Evolutionary conservation across 2,888 invertebrate genomes (phyloP), one percentile per base, ranked within the genome.

Genomic region (Myopa tessellatipennis): DNA sequence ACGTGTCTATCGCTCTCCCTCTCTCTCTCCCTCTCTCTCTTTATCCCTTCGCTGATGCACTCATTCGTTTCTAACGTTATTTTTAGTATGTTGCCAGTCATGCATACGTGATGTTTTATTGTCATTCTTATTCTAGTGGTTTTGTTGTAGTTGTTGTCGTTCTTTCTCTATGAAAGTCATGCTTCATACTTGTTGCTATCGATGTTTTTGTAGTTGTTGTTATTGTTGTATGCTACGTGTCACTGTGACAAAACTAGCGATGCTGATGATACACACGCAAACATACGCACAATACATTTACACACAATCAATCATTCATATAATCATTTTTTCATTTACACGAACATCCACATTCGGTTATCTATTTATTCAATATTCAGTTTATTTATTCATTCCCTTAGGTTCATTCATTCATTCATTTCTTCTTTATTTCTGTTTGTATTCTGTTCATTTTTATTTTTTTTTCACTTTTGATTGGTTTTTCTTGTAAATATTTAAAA

Each of bases 111-210:
- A 14, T 65, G 38, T 6, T 34, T 38, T 26, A 10, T 58, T 12
- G 58, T 58, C 18, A 18, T 58, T 6, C n/a, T 58, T 58, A 5
- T 58, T 58, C n/a, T 58, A 6, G 6, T 18, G 16, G 58, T 58
- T 26, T 10, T 12, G 58, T 4, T 61, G 18, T n/a, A 2, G 61
- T 10, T 12, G 58, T 4, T 61, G 18, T n/a, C n/a, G 61, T 4
- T 61, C 1, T 60, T 45, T 10, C 45, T 45, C 1, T 45, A 45
- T 45, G 18, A 34, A 18, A 10, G 16, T 36, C 8, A 34, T 16
- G 67, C 3, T 67, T 60, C 34, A 65, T 65, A 14, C 36, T 67
- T 67, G 67, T 67, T 67, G 40, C 16, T 67, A 34, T 18, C 34
- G 26, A n/a, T 34, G 34, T 18, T 61, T 10, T 61, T 61, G n/a